Base-by-base conservation (phyloP, 2,888 invertebrate genomes). In the Synergus laeviventris region DNA sequence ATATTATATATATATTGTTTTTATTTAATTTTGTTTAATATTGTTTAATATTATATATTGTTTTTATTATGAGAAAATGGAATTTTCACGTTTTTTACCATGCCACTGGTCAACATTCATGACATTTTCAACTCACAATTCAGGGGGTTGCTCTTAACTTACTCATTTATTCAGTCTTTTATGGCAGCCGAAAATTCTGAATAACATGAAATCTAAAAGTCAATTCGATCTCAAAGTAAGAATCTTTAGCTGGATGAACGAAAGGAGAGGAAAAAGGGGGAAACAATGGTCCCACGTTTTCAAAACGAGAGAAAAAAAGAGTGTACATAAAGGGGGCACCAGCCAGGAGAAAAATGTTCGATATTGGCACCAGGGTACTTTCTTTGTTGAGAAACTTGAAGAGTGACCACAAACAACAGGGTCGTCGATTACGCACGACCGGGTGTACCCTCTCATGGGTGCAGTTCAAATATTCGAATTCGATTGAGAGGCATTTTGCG, bases 351-450 rank as follows among this genome's bases (percentile, higher is more conserved):
- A 76, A 78, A 77, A 24, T 74, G 76, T 76, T 79, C 75, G 78
- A 82, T 84, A 84, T 84, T 85, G 85, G 84, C 82, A 84, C 80
- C 81, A 83, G 81, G 81, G 83, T 75, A 64, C 84, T 81, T 74
- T 84, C 82, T 84, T 89, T 88, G 82, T 82, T 78, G 73, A 62
- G 60, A 62, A 66, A n/a, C 84, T 85, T 85, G 81, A 83, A 86
- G 88, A 90, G 88, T 90, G 90, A 90, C 89, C 89, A 87, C 87
- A 90, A 89, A 90, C 90, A 90, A 90, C 85, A 82, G 86, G 85
- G 81, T 86, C 88, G 86, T 76, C 85, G 87, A 88, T 89, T 90
- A 87, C 83, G 82, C 82, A 84, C 84, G 84, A 85, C 83, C 87
- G 87, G 85, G 82, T 84, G 85, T 82, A 78, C 77, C 79, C 82